Base-by-base conservation (phyloP, 30 jellyfish, hydroid and myxozoan species). In the Nemopilema nomurai region DNA sequence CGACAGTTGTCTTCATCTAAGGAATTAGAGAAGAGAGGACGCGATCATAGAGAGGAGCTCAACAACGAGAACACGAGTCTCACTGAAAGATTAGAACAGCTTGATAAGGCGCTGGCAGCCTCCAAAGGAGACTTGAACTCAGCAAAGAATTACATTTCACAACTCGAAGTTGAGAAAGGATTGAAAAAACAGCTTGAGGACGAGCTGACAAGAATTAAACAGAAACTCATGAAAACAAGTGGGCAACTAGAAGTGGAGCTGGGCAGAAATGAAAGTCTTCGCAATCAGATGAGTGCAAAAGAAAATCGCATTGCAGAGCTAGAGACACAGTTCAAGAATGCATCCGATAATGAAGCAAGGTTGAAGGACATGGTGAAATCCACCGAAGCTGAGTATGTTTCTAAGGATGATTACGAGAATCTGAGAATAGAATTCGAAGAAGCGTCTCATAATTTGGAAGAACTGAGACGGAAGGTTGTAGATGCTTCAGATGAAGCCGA, bases 161-260 rank as follows among this genome's bases (percentile, higher is more conserved):
- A 77, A 79, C 97, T 81, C 1, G 97, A 90, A 53, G 93, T 90
- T 24, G 93, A 82, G 25, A 90, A 64, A 62, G 85, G 80, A 33
- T 28, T 82, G 62, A 76, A 76, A 41, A 28, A 26, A 1, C 93
- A 90, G 52, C 80, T 64, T 9, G 90, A 82, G 18, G 89, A 82
- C 0, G 97, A 90, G 19, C 33, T 90, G 28, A 26, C 82, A 18
- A 73, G 81, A 28, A 21, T 76, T 29, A 74, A 79, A 64, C 79
- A 77, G 65, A 90, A 82, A 63, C 49, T 81, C 8, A 22, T 90
- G 90, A 71, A 81, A 52, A 51, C 52, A 16, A 71, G 79, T 74
- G 89, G 90, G 41, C 51, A 64, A 77, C 28, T 76, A 32, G 96
- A 87, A 52, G 83, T 79, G 22, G 87, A 87, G 69, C 17, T 33